These are phyloP conservation scores for Porites rus DNA, from an alignment of 92 coral and sea anemone species.

Conservation along the genomic window DNA sequence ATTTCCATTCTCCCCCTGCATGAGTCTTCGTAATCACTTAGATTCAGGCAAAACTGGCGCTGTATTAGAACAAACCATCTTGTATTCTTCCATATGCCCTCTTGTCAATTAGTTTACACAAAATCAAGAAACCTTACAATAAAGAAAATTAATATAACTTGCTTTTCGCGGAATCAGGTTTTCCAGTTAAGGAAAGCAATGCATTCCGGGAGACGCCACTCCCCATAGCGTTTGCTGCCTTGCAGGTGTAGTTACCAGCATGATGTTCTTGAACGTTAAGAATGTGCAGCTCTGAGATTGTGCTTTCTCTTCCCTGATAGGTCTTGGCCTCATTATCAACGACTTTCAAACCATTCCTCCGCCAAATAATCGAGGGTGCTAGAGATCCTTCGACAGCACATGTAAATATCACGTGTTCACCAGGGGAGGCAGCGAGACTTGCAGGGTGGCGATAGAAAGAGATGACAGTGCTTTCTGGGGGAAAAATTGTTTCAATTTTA, in stretches of 20 bases:
- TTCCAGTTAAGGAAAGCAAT: slow-evolving; percentile 9
- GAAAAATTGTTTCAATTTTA: too few relatives aligned
- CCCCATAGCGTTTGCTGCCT: slow-evolving; percentile 8
- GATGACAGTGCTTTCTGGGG: neutral
- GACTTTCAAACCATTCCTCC: slow-evolving; percentile 20
- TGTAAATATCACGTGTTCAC: slow-evolving; percentile 21
- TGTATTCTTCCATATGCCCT: too few relatives aligned
- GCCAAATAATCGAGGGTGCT: slow-evolving; percentile 53
- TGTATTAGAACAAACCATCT: too few relatives aligned
- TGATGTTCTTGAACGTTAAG: slow-evolving; percentile 7
- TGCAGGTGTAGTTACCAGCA: slow-evolving; percentile 27
- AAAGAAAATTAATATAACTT: too few relatives aligned
- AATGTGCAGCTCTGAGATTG: slow-evolving; percentile 14
- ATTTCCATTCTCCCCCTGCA: too few relatives aligned
- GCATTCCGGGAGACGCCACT: slow-evolving; percentile 8
- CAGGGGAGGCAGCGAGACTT: slow-evolving; percentile 20
- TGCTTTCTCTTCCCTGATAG: neutral
- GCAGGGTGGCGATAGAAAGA: slow-evolving; percentile 13
- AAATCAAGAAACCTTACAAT: too few relatives aligned
- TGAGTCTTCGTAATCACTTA: too few relatives aligned
- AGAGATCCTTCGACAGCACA: slow-evolving; percentile 54
- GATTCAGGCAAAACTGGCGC: too few relatives aligned
- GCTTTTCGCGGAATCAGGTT: neutral
- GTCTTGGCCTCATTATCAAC: slow-evolving; percentile 1
- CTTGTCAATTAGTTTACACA: too few relatives aligned